Evolutionary conservation across 2,888 invertebrate genomes (phyloP).

Genomic region (Zonitis immaculata): DNA sequence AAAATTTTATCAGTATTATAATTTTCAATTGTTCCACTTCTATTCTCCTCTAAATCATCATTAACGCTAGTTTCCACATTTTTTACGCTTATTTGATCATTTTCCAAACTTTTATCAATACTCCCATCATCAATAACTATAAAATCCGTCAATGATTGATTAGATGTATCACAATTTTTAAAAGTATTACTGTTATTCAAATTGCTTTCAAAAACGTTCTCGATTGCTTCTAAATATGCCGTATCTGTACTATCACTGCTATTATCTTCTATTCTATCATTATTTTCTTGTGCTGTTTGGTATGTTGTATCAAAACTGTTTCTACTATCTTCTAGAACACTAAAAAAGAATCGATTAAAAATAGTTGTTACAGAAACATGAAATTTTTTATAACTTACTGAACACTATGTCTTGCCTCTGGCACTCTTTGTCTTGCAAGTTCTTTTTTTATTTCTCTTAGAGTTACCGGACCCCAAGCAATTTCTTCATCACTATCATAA

Average conservation of each 20-base stretch:
- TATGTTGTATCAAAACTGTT: neutral
- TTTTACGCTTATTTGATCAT: no score
- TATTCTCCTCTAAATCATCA: no score
- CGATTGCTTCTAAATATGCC: neutral
- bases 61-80: no score
- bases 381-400: neutral
- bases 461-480: slow-evolving; percentile 20
- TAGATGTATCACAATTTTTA: neutral
- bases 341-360: no score
- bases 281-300: neutral
- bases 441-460: slow-evolving; percentile 18
- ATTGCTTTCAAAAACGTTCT: neutral
- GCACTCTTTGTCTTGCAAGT: neutral
- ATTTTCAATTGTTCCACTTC: no score
- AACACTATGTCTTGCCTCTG: neutral
- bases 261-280: neutral
- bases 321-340: neutral
- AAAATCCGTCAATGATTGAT: neutral
- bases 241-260: neutral
- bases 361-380: no score
- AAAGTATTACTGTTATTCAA: neutral
- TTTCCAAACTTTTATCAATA: no score
- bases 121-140: no score
- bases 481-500: slow-evolving; percentile 22
- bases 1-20: neutral